Evolutionary conservation across 1,140 invertebrate species (phyloP), one percentile per base, ranked within the genome.

Genomic region (Drosophila equinoxialis): DNA sequence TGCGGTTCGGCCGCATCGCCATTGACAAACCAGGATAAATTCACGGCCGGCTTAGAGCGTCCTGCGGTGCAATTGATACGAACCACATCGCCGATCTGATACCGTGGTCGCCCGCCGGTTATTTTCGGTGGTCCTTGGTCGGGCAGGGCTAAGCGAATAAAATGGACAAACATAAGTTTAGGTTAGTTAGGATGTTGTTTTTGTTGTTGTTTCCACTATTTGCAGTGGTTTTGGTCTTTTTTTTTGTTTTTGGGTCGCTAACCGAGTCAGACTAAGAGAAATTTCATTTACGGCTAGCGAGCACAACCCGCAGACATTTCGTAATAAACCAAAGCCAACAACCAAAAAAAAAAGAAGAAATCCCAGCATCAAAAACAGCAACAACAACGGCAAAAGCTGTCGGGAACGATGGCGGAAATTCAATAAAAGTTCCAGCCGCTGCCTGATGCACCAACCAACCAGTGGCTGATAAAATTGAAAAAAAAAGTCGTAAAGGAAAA

Each of bases 21-120:
- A 83, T 96, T 96, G 78, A 96, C 94, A 90, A 94, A 96, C 96
- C 96, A 96, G 17, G 93, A 93, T 33, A 96, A 93, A 45, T 93
- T 93, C n/a, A 95, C 95, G 8, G 95, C 94, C 45, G 96, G 96
- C 77, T 95, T 94, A 33, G 95, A 96, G 69, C 94, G 93, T 2
- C 93, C 93, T 11, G 95, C 95, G 13, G 95, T 95, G 90, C 96
- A 96, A 89, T 95, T 96, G 77, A 96, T 94, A 54, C 93, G 91
- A 4, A 96, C 95, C 65, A 93, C 92, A 71, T 96, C 95, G 42
- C 94, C 94, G 55, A 94, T 93, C 78, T 95, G 94, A 92, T 96
- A 96, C 33, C 95, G 93, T 10, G 94, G 93, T 64, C 93, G 93
- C 30, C 95, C 94, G 23, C 95, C 95, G 8, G 89, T 93, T 87